Evolutionary conservation across 2,113 vertebrate species (phyloP).

Genomic region (Oncorhynchus masou): DNA sequence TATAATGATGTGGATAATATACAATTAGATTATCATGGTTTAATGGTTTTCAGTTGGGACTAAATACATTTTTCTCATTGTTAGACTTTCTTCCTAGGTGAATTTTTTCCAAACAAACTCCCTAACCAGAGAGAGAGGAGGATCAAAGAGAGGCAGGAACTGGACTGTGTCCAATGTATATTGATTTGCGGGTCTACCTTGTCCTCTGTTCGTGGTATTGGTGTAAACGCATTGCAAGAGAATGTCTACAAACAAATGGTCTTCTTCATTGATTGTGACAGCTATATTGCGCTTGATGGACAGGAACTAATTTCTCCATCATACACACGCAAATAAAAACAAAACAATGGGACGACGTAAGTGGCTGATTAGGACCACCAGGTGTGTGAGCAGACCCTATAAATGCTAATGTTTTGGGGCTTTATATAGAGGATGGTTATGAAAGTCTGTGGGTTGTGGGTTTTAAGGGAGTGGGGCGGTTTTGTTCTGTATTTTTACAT

Average conservation of each 20-base stretch:
- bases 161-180: conserved; percentile 71
- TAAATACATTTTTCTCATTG: neutral
- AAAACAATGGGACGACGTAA: conserved; percentile 49
- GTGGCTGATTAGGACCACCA: conserved; percentile 63
- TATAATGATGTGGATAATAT: neutral
- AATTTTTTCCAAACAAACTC: conserved; percentile 19
- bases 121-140: conserved; percentile 35
- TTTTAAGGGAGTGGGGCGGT: neutral
- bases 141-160: conserved; percentile 41
- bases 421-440: conserved; percentile 1
- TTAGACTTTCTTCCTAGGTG: conserved; percentile 3
- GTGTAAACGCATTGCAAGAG: conserved; percentile 50
- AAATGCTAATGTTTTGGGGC: conserved; percentile 68
- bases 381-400: conserved; percentile 66
- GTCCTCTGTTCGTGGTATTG: conserved; percentile 44
- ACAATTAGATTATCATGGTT: neutral
- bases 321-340: conserved; percentile 71
- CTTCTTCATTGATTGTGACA: conserved; percentile 83
- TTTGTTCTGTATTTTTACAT: neutral
- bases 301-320: conserved; percentile 79
- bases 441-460: neutral
- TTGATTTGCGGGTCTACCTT: conserved; percentile 57
- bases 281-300: conserved; percentile 80
- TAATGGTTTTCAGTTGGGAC: neutral
- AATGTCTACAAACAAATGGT: conserved; percentile 76